phyloP scores from a whole-genome alignment of 2,888 invertebrate genomes.

The Adineta ricciae region DNA sequence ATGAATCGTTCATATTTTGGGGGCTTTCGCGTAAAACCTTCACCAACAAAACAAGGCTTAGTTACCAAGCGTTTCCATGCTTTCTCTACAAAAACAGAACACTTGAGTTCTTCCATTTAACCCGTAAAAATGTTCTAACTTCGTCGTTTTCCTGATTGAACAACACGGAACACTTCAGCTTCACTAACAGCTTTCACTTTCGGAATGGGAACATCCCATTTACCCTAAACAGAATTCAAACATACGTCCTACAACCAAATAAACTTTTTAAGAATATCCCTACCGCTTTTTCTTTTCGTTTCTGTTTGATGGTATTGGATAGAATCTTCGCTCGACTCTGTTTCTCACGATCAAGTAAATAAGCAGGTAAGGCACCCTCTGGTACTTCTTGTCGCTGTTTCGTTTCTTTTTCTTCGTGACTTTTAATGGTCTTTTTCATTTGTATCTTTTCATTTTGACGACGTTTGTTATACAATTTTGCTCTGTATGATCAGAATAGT shows the following conservation, averaged over 20 bases:
- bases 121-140: constrained; percentile 49
- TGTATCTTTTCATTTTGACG: constrained; percentile 90
- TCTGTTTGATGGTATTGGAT: constrained; percentile 98
- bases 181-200: constrained; percentile 93
- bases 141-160: constrained; percentile 79
- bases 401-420: constrained; percentile 85
- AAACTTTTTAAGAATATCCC: not conserved
- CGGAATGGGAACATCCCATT: constrained; percentile 98
- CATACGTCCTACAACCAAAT: constrained; percentile 73
- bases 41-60: constrained; percentile 92
- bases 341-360: constrained; percentile 88
- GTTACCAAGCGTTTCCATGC: constrained; percentile 99
- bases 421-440: constrained; percentile 94
- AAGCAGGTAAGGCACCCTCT: constrained; percentile 76
- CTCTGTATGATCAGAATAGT: not conserved
- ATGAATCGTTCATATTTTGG: constrained; percentile 98
- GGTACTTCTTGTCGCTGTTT: constrained; percentile 69
- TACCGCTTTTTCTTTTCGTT: constrained; percentile 88
- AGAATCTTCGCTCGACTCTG: constrained; percentile 85
- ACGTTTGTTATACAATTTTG: constrained; percentile 80
- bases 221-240: constrained; percentile 58
- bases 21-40: constrained; percentile 93
- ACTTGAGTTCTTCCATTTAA: no score
- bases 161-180: constrained; percentile 78
- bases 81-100: constrained; percentile 56